A percentile compares a stretch with the other conserved stretches of the same genome.
Evolutionary conservation across 2,113 vertebrate species (phyloP).

Genomic region (Engraulis encrasicolus): DNA sequence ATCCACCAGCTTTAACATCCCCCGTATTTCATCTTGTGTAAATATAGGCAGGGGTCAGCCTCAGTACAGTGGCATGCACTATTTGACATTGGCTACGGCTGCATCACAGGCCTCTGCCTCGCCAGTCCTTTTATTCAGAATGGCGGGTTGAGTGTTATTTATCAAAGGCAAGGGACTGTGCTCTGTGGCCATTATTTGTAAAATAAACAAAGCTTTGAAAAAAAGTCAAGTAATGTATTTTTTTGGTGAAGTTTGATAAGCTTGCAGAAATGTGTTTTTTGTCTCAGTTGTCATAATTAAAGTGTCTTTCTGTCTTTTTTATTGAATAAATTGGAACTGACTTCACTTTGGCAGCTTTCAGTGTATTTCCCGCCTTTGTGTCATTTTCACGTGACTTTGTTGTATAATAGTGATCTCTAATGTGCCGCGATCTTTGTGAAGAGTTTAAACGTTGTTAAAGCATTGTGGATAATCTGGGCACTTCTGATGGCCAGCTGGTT

Average conservation of each 20-base stretch:
- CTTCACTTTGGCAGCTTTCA: background rate
- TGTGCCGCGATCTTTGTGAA: slow-evolving; percentile 5
- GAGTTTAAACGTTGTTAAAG: slow-evolving; percentile 11
- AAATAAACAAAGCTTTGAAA: background rate
- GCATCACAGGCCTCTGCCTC: background rate
- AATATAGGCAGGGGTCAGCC: background rate
- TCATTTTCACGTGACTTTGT: background rate
- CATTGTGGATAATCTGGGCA: background rate
- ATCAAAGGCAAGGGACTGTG: background rate
- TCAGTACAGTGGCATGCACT: background rate
- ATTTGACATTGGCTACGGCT: background rate
- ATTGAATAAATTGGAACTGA: background rate
- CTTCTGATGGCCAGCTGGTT: background rate
- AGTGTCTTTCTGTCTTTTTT: background rate
- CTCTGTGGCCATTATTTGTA: background rate
- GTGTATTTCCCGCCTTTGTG: background rate
- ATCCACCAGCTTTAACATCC: too few relatives aligned
- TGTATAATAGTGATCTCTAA: background rate
- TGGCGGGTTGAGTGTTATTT: background rate
- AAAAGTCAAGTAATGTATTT: background rate
- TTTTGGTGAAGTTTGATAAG: slow-evolving; percentile 12
- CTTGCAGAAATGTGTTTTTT: background rate
- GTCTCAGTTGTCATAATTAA: background rate
- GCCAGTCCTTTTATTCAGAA: background rate
- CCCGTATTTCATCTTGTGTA: background rate